Conservation (phyloP, 2,113 vertebrate genomes). For the Aepyceros melampus region DNA sequence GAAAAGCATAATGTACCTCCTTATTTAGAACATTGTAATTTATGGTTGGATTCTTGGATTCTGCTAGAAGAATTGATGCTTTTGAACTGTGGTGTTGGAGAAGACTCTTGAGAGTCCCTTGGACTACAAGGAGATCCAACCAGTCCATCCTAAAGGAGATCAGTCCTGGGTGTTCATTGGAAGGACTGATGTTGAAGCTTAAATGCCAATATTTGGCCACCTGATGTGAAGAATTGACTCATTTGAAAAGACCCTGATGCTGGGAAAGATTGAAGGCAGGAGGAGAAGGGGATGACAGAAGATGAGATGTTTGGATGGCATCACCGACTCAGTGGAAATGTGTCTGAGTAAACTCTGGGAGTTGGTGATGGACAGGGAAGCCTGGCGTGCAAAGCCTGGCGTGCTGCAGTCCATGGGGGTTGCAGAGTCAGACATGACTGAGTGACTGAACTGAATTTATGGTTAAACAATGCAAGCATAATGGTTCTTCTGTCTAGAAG, state of each 20-base stretch:
- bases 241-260: neutral
- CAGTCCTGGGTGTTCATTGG: neutral
- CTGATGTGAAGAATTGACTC: neutral
- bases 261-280: neutral
- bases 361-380: neutral
- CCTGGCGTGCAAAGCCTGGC: neutral
- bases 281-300: neutral
- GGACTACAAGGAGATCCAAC: neutral
- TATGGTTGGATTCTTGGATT: neutral
- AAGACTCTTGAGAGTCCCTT: neutral
- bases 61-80: neutral
- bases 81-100: neutral
- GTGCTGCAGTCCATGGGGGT: fast-evolving
- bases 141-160: neutral
- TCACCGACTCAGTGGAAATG: neutral
- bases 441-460: neutral
- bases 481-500: neutral
- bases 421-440: fast-evolving
- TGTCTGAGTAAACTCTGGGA: neutral
- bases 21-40: neutral
- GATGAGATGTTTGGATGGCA: neutral
- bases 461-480: neutral
- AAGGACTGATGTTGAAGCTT: neutral
- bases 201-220: neutral
- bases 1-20: neutral